Evolutionary conservation across 1,140 invertebrate species (phyloP), one percentile per base, ranked within the genome.

Genomic region (Andricus grossulariae): DNA sequence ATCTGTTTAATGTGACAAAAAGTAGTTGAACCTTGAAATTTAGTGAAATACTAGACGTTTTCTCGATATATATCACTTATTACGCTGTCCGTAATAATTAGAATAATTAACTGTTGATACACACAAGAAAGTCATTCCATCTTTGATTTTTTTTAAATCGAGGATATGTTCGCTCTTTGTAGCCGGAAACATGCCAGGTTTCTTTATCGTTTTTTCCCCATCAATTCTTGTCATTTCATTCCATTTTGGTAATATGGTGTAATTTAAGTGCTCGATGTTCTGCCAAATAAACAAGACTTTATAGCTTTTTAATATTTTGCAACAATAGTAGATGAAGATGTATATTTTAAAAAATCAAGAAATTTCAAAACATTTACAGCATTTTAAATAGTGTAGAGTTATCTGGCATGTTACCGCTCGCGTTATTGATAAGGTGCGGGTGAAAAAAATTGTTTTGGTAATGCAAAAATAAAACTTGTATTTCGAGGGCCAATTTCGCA

Each of bases 11-110:
- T 45, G 16, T 39, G 32, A 39, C 60, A 66, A 32, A 66, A 45
- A n/a, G 60, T 66, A 32, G 25, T 66, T n/a, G n/a, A 66, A 32
- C n/a, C 32, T 32, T 66, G 60, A 66, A 66, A 66, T 66, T 66
- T 39, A 66, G 60, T 66, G 13, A 66, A 66, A 39, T 39, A 45
- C 4, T 45, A 66, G 60, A 45, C 25, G 15, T 66, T 66, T 15
- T 32, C 15, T 66, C 25, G 60, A 39, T n/a, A 66, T 66, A 45
- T 66, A 3, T 39, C 60, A 45, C 60, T 5, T 45, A 15, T 66
- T 66, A 66, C 60, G 32, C 32, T 66, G 60, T 45, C 60, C 60
- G 60, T 39, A 54, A 54, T 13, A 25, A 60, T 66, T 45, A 66
- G 25, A 21, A 25, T 66, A 66, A 66, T 66, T 66, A 66, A 66